Evolutionary conservation across 2,113 vertebrate genomes (phyloP).

Genomic region (Heterochromis multidens): DNA sequence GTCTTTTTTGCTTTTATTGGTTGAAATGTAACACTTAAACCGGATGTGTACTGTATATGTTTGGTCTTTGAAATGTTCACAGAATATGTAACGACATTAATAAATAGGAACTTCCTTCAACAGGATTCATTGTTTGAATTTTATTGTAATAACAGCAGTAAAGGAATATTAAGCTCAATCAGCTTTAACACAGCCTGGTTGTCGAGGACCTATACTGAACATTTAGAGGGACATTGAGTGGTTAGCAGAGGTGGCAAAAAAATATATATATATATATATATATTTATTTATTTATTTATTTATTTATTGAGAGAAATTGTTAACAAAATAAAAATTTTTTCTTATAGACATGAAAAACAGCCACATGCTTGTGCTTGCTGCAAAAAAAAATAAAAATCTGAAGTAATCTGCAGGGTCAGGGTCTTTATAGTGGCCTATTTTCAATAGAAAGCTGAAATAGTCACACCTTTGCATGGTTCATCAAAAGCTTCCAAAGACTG

Average conservation of each 20-base stretch:
- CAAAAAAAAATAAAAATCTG: no score
- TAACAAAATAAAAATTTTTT: neutral
- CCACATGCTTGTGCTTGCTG: neutral
- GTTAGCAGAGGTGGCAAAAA: neutral
- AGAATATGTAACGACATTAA: neutral
- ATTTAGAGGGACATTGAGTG: neutral
- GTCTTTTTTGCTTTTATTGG: conserved; percentile 2
- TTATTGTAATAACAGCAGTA: neutral
- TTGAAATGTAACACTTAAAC: neutral
- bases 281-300: no score
- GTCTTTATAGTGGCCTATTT: neutral
- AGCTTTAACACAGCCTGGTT: neutral
- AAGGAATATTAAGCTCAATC: neutral
- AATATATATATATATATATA: no score
- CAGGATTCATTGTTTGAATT: neutral
- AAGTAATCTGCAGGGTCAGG: no score
- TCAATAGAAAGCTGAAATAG: neutral
- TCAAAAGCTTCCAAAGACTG: neutral
- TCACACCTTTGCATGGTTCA: neutral
- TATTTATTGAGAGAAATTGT: neutral
- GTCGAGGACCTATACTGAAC: neutral
- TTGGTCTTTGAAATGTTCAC: neutral
- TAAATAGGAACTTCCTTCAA: conserved; percentile 1
- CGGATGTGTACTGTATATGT: neutral
- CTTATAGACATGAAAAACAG: neutral